These are phyloP conservation scores for Carassius auratus DNA, from an alignment of 2,113 vertebrate species.

Conservation along the genomic window DNA sequence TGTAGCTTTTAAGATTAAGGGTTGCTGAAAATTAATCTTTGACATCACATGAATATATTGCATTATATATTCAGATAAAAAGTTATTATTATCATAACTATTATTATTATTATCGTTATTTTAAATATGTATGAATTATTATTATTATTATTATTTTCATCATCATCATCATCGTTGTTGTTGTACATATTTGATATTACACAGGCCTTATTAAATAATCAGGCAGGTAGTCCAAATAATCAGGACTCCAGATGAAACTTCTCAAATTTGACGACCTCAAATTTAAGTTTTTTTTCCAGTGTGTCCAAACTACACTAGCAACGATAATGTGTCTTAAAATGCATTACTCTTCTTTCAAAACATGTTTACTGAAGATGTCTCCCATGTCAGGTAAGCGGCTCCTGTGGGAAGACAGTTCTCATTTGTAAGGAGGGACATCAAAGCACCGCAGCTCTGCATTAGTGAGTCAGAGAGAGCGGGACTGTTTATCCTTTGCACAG, in stretches of 20 bases:
- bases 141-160: too few relatives aligned
- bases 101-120: too few relatives aligned
- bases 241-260: too few relatives aligned
- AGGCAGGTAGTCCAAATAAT: too few relatives aligned
- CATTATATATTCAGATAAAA: background rate
- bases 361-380: conserved; percentile 32
- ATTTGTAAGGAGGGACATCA: conserved; percentile 47
- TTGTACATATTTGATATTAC: too few relatives aligned
- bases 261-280: too few relatives aligned
- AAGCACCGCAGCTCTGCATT: conserved; percentile 40
- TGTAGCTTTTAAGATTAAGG: background rate
- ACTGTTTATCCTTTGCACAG: conserved; percentile 48
- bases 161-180: too few relatives aligned
- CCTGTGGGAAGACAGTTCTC: conserved; percentile 16
- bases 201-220: too few relatives aligned
- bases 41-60: background rate
- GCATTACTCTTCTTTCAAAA: background rate
- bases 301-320: background rate
- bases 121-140: too few relatives aligned
- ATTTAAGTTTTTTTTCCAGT: background rate
- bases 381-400: background rate
- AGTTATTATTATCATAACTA: too few relatives aligned
- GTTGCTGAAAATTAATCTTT: background rate
- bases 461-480: conserved; percentile 20
- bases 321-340: background rate